Percentiles rank a stretch among this genome's conserved stretches.
These are phyloP conservation scores for Plebejus argus DNA, from an alignment of 2,888 invertebrate species.

Conservation along the genomic window DNA sequence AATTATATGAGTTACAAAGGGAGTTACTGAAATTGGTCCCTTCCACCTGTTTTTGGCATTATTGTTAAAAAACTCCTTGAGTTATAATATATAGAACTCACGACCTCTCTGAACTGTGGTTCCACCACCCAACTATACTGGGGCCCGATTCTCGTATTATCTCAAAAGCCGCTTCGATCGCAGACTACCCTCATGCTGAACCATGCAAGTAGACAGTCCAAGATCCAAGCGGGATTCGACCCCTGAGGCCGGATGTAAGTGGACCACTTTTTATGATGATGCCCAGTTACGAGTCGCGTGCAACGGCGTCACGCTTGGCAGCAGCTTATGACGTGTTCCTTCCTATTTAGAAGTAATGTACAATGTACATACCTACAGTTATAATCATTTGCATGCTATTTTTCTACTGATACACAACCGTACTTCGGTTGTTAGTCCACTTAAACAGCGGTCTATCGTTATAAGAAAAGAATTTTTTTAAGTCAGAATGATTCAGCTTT, in stretches of 20 bases:
- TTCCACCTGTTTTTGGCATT: no score
- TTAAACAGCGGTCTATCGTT: not conserved
- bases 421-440: not conserved
- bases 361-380: no score
- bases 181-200: no score
- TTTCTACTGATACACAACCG: not conserved
- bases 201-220: not conserved
- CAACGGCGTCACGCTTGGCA: not conserved
- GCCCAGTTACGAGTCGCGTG: slow-evolving; percentile 14
- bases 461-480: not conserved
- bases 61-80: no score
- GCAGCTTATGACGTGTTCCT: not conserved
- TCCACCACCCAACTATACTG: no score
- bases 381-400: slow-evolving; percentile 25
- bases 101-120: no score
- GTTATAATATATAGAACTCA: no score
- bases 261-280: not conserved
- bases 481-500: slow-evolving; percentile 1
- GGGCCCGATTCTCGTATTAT: no score
- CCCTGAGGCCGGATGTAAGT: not conserved
- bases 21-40: no score
- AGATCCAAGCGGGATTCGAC: not conserved
- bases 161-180: no score
- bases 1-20: no score
- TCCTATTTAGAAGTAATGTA: slow-evolving; percentile 15